A percentile compares a stretch with the other conserved stretches of the same genome.
Evolutionary conservation across 2,113 vertebrate species (phyloP).

Genomic region (Chaetodon trifascialis): DNA sequence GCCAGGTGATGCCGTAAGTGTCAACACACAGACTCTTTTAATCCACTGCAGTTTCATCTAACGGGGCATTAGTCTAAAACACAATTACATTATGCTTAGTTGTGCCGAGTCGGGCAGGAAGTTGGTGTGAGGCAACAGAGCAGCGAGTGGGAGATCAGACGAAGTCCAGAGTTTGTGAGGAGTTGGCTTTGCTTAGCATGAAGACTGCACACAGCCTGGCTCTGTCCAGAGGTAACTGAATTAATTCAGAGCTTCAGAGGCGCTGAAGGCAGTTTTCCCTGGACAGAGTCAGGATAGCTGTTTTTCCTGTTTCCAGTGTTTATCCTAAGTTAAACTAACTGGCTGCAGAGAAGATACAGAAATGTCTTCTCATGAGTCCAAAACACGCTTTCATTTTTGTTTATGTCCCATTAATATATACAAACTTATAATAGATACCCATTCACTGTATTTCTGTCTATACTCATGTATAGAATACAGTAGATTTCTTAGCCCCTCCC

Average conservation of each 20-base stretch:
- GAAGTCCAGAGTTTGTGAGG: no score
- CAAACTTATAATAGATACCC: background rate
- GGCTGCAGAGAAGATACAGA: no score
- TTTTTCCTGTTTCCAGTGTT: background rate
- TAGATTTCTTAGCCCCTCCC: background rate
- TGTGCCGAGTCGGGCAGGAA: no score
- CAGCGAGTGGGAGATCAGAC: no score
- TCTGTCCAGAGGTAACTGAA: background rate
- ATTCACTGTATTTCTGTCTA: background rate
- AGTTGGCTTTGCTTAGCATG: background rate
- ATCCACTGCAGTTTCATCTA: background rate
- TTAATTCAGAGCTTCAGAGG: no score
- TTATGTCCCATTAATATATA: background rate
- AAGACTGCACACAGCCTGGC: background rate
- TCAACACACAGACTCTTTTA: background rate
- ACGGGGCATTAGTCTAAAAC: background rate
- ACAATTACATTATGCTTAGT: background rate
- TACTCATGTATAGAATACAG: background rate
- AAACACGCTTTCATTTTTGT: background rate
- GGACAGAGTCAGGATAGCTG: background rate
- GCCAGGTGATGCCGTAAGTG: slow-evolving; percentile 83
- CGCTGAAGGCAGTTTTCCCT: no score
- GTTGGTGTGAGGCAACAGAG: no score
- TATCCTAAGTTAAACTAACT: background rate
- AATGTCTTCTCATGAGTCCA: no score